Evolutionary conservation across 2,888 invertebrate species (phyloP).

Genomic region (Ecliptopera silaceata): DNA sequence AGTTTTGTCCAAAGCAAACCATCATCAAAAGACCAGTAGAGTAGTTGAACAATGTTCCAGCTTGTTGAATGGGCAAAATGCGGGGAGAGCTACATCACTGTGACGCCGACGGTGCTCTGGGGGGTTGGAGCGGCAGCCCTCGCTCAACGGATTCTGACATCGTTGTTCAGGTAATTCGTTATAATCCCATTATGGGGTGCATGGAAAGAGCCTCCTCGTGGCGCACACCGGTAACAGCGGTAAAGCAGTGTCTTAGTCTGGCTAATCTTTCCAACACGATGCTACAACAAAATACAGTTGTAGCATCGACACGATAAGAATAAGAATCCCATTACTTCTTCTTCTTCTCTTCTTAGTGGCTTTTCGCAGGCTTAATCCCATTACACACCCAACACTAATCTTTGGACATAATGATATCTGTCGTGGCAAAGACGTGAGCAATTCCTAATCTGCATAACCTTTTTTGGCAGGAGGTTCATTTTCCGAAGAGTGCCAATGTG

Average conservation of each 20-base stretch:
- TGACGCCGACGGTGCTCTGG: conserved; percentile 69
- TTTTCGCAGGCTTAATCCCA: too few relatives aligned
- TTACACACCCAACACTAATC: too few relatives aligned
- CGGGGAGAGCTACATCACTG: conserved; percentile 59
- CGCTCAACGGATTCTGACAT: conserved; percentile 58
- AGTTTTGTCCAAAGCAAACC: too few relatives aligned
- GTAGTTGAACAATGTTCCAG: conserved; percentile 42
- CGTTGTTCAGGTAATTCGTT: conserved; percentile 52
- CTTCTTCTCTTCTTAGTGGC: too few relatives aligned
- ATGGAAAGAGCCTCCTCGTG: too few relatives aligned
- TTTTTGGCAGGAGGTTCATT: conserved; percentile 53
- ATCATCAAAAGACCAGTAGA: not conserved
- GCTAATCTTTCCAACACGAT: too few relatives aligned
- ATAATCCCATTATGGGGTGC: not conserved
- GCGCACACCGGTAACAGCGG: too few relatives aligned
- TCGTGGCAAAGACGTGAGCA: too few relatives aligned
- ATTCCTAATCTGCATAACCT: not conserved
- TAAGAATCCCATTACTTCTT: too few relatives aligned
- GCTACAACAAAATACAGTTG: too few relatives aligned
- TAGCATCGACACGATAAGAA: too few relatives aligned
- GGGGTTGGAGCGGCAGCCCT: conserved; percentile 64
- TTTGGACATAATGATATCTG: not conserved
- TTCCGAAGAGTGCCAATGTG: conserved; percentile 70
- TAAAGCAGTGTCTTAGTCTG: too few relatives aligned
- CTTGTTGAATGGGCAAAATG: conserved; percentile 66